Evolutionary conservation across 2,888 invertebrate species (phyloP), one percentile per base, ranked within the genome.

Genomic region (Drosophila emarginata): DNA sequence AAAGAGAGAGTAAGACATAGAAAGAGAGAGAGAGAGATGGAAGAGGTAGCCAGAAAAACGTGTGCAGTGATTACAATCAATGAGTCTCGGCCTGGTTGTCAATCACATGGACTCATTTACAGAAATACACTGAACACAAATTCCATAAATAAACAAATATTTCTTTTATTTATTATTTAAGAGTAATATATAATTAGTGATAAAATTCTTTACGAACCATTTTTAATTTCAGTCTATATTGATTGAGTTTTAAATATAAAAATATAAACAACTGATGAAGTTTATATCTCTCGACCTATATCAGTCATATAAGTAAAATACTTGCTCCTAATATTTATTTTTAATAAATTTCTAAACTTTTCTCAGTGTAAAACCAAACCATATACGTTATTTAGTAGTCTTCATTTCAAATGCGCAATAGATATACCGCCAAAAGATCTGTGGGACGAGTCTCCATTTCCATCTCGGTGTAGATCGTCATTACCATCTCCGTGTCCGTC

Each of bases 21-120:
- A 37, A 53, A 71, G 23, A 21, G 39, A 64, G 39, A 12, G 23
- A 26, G 60, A 70, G 37, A 52, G 72, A 40, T 39, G 53, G 5
- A 62, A 39, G 23, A 28, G 15, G 53, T 53, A 53, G 53, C 51
- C 36, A 56, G 37, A 58, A 60, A 75, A 77, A 85, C 86, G 79
- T 86, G 87, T 80, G 74, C 77, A 58, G 61, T 65, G 87, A 84
- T 84, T 74, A 72, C 45, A 67, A 84, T 84, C 84, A 61, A 58
- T 52, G 50, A 57, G 67, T 67, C 60, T 80, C 80, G 74, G 65
- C 72, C 28, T 60, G 59, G 78, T 76, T 84, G 82, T 83, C 82
- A 87, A 85, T 84, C 85, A 87, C 59, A 67, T 64, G 72, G 21
- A 69, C 67, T 74, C 67, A 69, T 51, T 54, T 56, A 62, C 32